A percentile compares a stretch with the other conserved stretches of the same genome.
Evolutionary conservation across 2,888 invertebrate species (phyloP).

Genomic region (Dasypolia templi): DNA sequence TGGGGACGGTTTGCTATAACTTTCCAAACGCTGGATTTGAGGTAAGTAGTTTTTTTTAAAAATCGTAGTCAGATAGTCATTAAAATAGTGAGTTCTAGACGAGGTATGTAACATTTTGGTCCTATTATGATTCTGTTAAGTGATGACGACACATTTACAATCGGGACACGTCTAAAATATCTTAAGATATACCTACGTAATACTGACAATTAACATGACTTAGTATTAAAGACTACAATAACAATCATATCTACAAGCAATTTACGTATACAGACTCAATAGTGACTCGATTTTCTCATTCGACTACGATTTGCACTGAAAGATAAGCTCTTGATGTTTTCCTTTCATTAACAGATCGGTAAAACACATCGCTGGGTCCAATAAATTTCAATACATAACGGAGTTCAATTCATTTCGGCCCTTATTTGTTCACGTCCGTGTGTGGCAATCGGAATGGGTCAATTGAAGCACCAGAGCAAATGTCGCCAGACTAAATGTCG

Average conservation of each 20-base stretch:
- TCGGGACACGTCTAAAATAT: slow-evolving; percentile 8
- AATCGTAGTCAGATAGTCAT: too few species aligned
- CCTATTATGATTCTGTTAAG: background rate
- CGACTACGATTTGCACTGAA: slow-evolving; percentile 45
- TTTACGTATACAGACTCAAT: slow-evolving; percentile 7
- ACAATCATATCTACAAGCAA: slow-evolving; percentile 18
- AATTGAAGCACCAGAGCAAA: slow-evolving; percentile 80
- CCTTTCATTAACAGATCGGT: slow-evolving; percentile 59
- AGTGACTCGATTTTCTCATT: slow-evolving; percentile 32
- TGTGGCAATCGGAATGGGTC: slow-evolving; percentile 76
- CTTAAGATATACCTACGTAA: background rate
- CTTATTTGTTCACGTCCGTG: slow-evolving; percentile 65
- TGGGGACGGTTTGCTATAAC: background rate
- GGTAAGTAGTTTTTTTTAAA: too few species aligned
- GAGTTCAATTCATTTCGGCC: slow-evolving; percentile 63
- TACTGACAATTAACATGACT: background rate
- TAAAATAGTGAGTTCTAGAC: background rate
- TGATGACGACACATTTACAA: background rate
- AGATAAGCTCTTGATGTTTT: slow-evolving; percentile 60
- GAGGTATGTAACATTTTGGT: background rate
- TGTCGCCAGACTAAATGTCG: slow-evolving; percentile 80
- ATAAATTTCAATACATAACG: slow-evolving; percentile 65
- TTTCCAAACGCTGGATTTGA: background rate
- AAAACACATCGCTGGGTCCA: slow-evolving; percentile 51
- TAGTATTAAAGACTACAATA: slow-evolving; percentile 17